A percentile compares a stretch with the other conserved stretches of the same genome.
These are phyloP conservation scores for Heteropelma amictum DNA, from an alignment of 2,888 invertebrate species.

Conservation along the genomic window DNA sequence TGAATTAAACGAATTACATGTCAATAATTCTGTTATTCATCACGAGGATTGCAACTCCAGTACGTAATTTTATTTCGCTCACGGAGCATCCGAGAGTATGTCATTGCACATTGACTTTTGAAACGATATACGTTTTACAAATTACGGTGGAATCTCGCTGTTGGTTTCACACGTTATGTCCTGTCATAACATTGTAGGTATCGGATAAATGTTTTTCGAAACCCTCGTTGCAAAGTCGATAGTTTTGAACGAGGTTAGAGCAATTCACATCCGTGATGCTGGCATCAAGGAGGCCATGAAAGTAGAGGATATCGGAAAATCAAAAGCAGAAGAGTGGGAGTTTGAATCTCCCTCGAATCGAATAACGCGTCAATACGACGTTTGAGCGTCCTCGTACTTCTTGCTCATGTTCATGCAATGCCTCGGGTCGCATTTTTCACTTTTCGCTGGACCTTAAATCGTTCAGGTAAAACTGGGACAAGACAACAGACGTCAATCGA, in stretches of 20 bases:
- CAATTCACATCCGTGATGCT: conserved; percentile 41
- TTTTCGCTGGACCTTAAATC: conserved; percentile 37
- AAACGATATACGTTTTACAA: background rate
- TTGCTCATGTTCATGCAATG: conserved; percentile 7
- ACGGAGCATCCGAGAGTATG: background rate
- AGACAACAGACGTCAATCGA: conserved; percentile 17
- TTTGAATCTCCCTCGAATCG: conserved; percentile 52
- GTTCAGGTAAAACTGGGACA: conserved; percentile 36
- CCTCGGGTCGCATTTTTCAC: background rate
- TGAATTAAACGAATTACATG: no score
- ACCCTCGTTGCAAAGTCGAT: conserved; percentile 24
- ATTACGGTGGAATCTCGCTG: conserved; percentile 10
- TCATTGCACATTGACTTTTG: background rate
- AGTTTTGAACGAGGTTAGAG: conserved; percentile 41
- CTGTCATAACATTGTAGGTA: conserved; percentile 24
- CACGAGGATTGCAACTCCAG: no score
- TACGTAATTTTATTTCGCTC: background rate
- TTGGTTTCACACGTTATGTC: conserved; percentile 1
- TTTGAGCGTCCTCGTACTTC: conserved; percentile 43
- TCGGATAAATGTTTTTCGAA: conserved; percentile 44
- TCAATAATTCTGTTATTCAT: no score
- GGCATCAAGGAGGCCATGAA: conserved; percentile 35
- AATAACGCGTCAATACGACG: conserved; percentile 47
- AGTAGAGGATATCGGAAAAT: conserved; percentile 8
- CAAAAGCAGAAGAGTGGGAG: background rate